Evolutionary conservation across 30 jellyfish, hydroid and myxozoan species (phyloP).

Genomic region (Aurelia coerulea): DNA sequence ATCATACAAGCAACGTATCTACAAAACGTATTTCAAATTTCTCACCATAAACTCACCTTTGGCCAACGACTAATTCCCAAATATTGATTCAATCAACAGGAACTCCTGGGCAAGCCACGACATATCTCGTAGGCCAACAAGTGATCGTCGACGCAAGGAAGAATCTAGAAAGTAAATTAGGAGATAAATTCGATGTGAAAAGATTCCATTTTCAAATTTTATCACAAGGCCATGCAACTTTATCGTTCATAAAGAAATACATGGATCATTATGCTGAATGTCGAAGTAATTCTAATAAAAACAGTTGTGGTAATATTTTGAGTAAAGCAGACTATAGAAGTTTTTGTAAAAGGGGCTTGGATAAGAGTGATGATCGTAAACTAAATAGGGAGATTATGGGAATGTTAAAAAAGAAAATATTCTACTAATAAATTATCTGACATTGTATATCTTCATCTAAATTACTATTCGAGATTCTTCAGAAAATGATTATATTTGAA

Average conservation of each 20-base stretch:
- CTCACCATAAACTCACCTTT: no score
- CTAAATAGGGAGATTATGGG: slow-evolving; percentile 38
- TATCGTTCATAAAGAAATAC: slow-evolving; percentile 58
- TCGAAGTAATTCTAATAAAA: slow-evolving; percentile 32
- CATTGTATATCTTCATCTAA: neutral
- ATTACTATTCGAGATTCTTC: no score
- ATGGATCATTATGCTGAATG: slow-evolving; percentile 76
- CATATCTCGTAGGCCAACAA: slow-evolving; percentile 82
- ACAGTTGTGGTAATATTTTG: slow-evolving; percentile 49
- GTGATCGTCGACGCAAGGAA: slow-evolving; percentile 67
- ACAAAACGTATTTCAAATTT: no score
- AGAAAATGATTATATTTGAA: no score
- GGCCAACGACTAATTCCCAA: neutral
- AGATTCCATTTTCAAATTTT: slow-evolving; percentile 77
- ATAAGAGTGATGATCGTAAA: slow-evolving; percentile 16
- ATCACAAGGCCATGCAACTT: slow-evolving; percentile 87
- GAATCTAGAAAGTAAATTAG: slow-evolving; percentile 64
- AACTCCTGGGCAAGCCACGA: slow-evolving; percentile 92
- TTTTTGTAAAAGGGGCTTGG: slow-evolving; percentile 48
- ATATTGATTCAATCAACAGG: slow-evolving; percentile 32
- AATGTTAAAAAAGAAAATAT: slow-evolving; percentile 34
- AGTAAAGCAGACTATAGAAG: slow-evolving; percentile 38
- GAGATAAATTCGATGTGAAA: slow-evolving; percentile 77
- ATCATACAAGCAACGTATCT: no score
- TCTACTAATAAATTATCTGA: slow-evolving; percentile 5